Percentiles rank a stretch among this genome's conserved stretches.
phyloP scores from a whole-genome alignment of 2,113 vertebrate genomes.

The Zapus hudsonius region DNA sequence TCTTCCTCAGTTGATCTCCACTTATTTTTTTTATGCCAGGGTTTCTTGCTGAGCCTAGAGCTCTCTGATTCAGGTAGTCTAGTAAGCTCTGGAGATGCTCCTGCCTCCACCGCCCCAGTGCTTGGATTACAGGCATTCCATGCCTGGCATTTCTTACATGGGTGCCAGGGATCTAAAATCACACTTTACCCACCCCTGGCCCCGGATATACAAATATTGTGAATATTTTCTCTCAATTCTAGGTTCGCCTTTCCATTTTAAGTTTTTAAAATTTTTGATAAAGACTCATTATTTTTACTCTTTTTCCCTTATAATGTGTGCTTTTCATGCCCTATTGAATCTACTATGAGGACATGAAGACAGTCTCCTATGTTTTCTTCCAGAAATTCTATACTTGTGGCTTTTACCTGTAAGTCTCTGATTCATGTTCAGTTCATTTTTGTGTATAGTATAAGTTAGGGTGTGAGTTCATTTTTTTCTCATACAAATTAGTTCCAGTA shows the following conservation, averaged over 20 bases:
- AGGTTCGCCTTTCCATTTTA: neutral
- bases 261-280: conserved; percentile 13
- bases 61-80: too few species aligned
- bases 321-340: neutral
- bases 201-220: neutral
- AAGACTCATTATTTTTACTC: neutral
- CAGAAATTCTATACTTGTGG: neutral
- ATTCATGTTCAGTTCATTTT: neutral
- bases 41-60: too few species aligned
- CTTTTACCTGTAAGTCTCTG: neutral
- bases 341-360: neutral
- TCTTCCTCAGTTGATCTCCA: too few species aligned
- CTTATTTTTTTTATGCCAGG: too few species aligned
- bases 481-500: neutral
- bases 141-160: too few species aligned
- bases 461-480: neutral
- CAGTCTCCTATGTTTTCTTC: neutral
- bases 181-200: too few species aligned
- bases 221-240: neutral
- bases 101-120: too few species aligned
- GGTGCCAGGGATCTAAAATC: too few species aligned
- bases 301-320: neutral
- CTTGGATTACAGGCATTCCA: too few species aligned
- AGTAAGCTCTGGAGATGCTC: too few species aligned
- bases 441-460: neutral